Evolutionary conservation across 2,113 vertebrate species (phyloP).

Genomic region (Phasianus colchicus): DNA sequence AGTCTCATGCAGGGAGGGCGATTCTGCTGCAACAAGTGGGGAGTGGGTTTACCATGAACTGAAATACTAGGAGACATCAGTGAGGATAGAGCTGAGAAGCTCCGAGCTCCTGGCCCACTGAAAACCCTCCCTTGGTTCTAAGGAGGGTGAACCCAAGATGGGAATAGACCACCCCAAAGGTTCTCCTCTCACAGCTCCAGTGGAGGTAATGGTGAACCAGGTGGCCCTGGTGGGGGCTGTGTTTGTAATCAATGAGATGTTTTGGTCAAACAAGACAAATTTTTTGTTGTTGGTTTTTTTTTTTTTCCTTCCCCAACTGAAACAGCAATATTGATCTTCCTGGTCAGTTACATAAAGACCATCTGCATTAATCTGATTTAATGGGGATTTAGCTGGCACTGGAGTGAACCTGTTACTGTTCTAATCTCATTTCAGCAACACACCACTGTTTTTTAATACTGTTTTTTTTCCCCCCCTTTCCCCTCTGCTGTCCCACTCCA

Average conservation of each 20-base stretch:
- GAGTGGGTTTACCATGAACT: neutral
- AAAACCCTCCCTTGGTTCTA: neutral
- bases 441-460: conserved; percentile 41
- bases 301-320: conserved; percentile 21
- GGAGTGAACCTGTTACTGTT: conserved; percentile 65
- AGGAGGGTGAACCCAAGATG: no score
- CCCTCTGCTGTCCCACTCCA: neutral
- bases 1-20: neutral
- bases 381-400: conserved; percentile 70
- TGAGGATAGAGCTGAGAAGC: neutral
- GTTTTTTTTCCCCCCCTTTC: neutral
- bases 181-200: no score
- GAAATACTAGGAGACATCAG: neutral
- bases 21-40: neutral
- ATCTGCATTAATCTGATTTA: conserved; percentile 79
- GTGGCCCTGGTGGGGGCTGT: neutral
- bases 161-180: accelerated
- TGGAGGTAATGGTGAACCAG: neutral
- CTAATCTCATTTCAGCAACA: conserved; percentile 69
- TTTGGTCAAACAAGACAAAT: conserved; percentile 58
- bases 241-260: conserved; percentile 16
- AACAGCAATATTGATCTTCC: conserved; percentile 77
- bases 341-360: conserved; percentile 73
- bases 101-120: neutral
- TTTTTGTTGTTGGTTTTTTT: neutral